Evolutionary conservation across 1,140 invertebrate species (phyloP).

Genomic region (Campoletis sonorensis): DNA sequence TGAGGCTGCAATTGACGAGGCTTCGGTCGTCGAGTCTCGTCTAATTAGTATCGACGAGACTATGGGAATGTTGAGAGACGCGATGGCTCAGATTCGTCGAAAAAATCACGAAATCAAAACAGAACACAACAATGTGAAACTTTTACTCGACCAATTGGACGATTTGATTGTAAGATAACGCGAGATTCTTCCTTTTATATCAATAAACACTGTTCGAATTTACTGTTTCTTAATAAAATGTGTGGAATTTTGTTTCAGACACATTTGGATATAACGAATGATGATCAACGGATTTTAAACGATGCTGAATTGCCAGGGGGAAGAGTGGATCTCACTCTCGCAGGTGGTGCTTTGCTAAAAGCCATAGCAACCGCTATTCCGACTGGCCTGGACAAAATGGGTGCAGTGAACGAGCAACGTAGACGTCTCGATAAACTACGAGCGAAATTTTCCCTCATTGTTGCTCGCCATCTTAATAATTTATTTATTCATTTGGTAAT

Average conservation of each 20-base stretch:
- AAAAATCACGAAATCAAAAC: constrained; percentile 94
- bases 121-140: constrained; percentile 89
- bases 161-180: constrained; percentile 84
- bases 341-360: constrained; percentile 87
- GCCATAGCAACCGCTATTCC: constrained; percentile 80
- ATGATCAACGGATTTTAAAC: constrained; percentile 83
- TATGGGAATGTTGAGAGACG: constrained; percentile 87
- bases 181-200: neutral
- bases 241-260: constrained; percentile 69
- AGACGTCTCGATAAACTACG: constrained; percentile 90
- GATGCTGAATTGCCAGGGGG: constrained; percentile 86
- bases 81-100: constrained; percentile 93
- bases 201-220: neutral
- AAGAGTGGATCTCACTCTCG: constrained; percentile 85
- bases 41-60: constrained; percentile 88
- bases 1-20: constrained; percentile 87
- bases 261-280: constrained; percentile 85
- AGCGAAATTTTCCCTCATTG: constrained; percentile 88
- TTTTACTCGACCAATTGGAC: constrained; percentile 87
- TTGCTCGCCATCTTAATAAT: constrained; percentile 93
- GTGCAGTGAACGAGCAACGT: constrained; percentile 92
- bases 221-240: neutral
- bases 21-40: constrained; percentile 85
- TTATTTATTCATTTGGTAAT: constrained; percentile 92
- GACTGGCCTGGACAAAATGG: constrained; percentile 79